Percentiles rank a stretch among this genome's conserved stretches.
Conservation (phyloP, 2,888 invertebrate genomes). For the Acleris sparsana region DNA sequence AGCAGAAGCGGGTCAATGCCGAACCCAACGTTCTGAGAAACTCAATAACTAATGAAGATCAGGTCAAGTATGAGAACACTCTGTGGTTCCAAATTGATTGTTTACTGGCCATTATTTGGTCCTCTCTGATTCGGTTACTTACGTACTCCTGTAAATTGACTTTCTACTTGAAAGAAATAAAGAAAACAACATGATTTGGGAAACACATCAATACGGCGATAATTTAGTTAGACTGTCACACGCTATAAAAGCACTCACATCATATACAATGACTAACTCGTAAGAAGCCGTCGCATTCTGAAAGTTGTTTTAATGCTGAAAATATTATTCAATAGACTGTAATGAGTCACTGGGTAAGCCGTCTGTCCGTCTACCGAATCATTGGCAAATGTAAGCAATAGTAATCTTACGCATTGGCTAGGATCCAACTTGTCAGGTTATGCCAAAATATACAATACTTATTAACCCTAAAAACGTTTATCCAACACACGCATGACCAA, state of each 20-base stretch:
- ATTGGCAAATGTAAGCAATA: too few species aligned
- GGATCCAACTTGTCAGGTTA: not conserved
- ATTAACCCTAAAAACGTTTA: slow-evolving; percentile 6
- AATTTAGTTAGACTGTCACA: too few species aligned
- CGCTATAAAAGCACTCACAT: too few species aligned
- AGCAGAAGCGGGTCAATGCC: slow-evolving; percentile 31
- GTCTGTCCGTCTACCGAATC: too few species aligned
- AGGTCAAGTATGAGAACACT: slow-evolving; percentile 9
- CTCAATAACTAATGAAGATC: slow-evolving; percentile 13
- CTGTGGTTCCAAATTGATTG: slow-evolving; percentile 12
- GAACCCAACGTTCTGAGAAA: slow-evolving; percentile 20
- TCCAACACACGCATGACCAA: slow-evolving; percentile 5
- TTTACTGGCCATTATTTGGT: not conserved
- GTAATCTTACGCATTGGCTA: not conserved
- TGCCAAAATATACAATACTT: slow-evolving; percentile 4
- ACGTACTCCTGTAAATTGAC: not conserved
- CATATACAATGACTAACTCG: too few species aligned
- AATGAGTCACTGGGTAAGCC: too few species aligned
- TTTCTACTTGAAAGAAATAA: not conserved
- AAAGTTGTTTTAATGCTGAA: too few species aligned
- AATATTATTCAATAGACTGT: too few species aligned
- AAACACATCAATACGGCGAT: not conserved
- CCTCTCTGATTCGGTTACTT: not conserved
- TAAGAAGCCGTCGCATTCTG: too few species aligned
- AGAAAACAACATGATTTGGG: not conserved